Evolutionary conservation across 2,113 vertebrate genomes (phyloP).

Genomic region (Pleuronectes platessa): DNA sequence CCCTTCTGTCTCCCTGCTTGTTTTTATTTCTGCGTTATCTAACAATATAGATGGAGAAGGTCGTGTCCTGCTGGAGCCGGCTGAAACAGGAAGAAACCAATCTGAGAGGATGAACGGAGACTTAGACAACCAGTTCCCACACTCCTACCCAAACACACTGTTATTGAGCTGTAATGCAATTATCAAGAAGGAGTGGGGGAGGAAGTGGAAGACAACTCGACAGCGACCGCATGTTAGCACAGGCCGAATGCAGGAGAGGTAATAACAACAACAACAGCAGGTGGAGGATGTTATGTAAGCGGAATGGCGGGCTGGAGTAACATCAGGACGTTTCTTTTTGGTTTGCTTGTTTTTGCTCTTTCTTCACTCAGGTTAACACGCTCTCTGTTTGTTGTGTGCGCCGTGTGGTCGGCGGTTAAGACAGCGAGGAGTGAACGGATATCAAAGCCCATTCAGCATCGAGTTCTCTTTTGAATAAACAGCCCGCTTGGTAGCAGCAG

Average conservation of each 20-base stretch:
- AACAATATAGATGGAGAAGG: constrained; percentile 36
- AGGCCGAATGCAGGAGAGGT: constrained; percentile 28
- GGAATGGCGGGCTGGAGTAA: not conserved
- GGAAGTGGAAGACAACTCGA: constrained; percentile 20
- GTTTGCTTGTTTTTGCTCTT: constrained; percentile 25
- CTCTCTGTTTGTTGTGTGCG: constrained; percentile 30
- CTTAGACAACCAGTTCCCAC: constrained; percentile 60
- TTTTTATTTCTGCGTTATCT: constrained; percentile 52
- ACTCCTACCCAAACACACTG: constrained; percentile 39
- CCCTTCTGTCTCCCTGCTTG: constrained; percentile 5
- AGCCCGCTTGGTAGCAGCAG: not conserved
- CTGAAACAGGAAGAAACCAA: constrained; percentile 67
- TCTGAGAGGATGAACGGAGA: constrained; percentile 36
- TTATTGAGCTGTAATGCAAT: constrained; percentile 60
- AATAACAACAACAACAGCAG: constrained; percentile 59
- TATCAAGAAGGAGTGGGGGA: constrained; percentile 24
- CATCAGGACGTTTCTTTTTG: constrained; percentile 12
- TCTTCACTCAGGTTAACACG: constrained; percentile 14
- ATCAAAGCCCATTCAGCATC: constrained; percentile 6
- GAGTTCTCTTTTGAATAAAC: constrained; percentile 15
- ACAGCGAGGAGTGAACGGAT: constrained; percentile 7
- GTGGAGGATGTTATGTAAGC: constrained; percentile 61
- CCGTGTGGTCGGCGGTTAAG: too few species aligned
- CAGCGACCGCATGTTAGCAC: constrained; percentile 22
- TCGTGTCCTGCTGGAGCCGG: constrained; percentile 36